A percentile compares a stretch with the other conserved stretches of the same genome.
phyloP scores from a whole-genome alignment of 1,140 invertebrate genomes.

The Drosophila ananassae region DNA sequence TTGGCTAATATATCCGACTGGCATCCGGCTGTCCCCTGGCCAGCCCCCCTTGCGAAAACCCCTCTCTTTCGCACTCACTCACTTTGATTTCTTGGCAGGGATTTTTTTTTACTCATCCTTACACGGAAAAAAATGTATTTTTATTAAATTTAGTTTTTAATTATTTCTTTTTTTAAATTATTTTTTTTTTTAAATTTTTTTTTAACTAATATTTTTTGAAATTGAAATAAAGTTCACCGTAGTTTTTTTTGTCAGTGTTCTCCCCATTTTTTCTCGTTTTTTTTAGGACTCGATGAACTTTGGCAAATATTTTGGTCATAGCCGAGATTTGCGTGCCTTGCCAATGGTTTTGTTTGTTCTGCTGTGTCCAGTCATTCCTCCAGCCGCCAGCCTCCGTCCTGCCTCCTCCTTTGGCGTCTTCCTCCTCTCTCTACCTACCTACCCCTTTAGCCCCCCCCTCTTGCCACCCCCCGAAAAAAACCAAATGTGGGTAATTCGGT shows the following conservation, averaged over 20 bases:
- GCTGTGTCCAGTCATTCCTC: conserved; percentile 69
- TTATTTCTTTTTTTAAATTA: neutral
- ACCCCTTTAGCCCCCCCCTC: neutral
- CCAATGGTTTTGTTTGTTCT: conserved; percentile 78
- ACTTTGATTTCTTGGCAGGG: conserved; percentile 73
- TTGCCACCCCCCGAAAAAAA: neutral
- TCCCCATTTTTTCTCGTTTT: conserved; percentile 20
- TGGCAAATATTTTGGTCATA: conserved; percentile 80
- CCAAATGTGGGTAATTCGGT: conserved; percentile 78
- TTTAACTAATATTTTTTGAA: neutral
- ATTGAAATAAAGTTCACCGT: neutral
- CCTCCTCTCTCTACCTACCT: neutral
- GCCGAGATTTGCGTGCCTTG: conserved; percentile 78
- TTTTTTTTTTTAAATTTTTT: neutral
- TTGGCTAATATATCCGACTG: conserved; percentile 57
- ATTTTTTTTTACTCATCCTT: conserved; percentile 31
- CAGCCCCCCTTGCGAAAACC: neutral
- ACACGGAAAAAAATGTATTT: neutral
- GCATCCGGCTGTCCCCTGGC: conserved; percentile 11
- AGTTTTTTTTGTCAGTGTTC: conserved; percentile 6
- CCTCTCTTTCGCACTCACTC: conserved; percentile 26
- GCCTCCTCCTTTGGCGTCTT: conserved; percentile 8
- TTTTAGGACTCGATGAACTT: conserved; percentile 56
- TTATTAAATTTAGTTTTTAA: neutral
- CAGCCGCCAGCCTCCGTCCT: conserved; percentile 4